A percentile compares a stretch with the other conserved stretches of the same genome.
Conservation (phyloP, 2,113 vertebrate genomes). For the Cyprinodon tularosa region DNA sequence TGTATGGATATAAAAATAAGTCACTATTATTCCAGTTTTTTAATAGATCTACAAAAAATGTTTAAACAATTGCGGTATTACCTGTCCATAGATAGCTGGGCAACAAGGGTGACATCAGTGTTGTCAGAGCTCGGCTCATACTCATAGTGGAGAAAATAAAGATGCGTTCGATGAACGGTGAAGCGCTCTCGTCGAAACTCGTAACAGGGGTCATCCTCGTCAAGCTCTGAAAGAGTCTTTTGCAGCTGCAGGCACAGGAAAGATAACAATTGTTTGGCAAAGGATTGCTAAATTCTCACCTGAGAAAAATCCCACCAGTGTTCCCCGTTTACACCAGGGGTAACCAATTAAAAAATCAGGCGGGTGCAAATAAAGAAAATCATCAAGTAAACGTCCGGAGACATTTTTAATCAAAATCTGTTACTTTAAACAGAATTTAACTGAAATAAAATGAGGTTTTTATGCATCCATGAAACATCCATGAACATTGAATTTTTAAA, state of each 20-base stretch:
- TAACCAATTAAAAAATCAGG: too few relatives aligned
- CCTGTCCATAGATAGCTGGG: constrained; percentile 99
- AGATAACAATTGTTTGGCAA: neutral
- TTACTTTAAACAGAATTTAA: too few relatives aligned
- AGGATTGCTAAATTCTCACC: neutral
- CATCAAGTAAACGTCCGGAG: too few relatives aligned
- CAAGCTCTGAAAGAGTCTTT: constrained; percentile 94
- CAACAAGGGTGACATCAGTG: constrained; percentile 93
- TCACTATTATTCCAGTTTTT: neutral
- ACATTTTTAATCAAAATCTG: too few relatives aligned
- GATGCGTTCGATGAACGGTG: constrained; percentile 95
- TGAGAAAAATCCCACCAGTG: neutral
- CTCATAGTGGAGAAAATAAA: constrained; percentile 97
- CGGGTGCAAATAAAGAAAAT: too few relatives aligned
- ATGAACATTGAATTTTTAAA: too few relatives aligned
- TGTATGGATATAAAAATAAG: too few relatives aligned
- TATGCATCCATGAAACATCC: too few relatives aligned
- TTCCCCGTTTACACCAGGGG: neutral
- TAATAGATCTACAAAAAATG: neutral
- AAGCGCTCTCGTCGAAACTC: constrained; percentile 96
- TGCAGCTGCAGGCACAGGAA: constrained; percentile 85
- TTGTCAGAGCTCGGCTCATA: constrained; percentile 85
- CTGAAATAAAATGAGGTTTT: too few relatives aligned
- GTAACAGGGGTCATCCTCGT: constrained; percentile 96
- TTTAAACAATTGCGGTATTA: constrained; percentile 44